These are phyloP conservation scores for Empidonax traillii DNA, from an alignment of 2,113 vertebrate species.

Conservation along the genomic window DNA sequence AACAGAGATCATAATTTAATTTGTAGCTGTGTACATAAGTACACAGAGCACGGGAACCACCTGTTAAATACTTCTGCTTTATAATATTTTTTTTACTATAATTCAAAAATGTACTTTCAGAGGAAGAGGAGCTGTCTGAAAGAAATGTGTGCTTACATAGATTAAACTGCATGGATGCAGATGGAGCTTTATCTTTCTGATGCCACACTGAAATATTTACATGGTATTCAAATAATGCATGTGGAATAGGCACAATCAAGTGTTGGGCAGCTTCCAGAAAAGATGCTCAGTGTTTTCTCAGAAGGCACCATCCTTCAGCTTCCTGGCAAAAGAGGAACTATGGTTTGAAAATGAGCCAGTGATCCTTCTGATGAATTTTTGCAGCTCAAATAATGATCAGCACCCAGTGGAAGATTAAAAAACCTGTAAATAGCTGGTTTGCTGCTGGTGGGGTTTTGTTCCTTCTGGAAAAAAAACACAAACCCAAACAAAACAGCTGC, in stretches of 20 bases:
- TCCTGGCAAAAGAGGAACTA: neutral
- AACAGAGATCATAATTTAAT: neutral
- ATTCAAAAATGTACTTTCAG: neutral
- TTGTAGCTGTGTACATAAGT: neutral
- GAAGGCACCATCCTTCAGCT: neutral
- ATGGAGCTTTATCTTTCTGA: neutral
- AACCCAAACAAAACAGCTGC: neutral
- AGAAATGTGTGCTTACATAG: neutral
- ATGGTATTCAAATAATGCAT: neutral
- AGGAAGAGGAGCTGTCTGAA: neutral
- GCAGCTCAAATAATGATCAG: neutral
- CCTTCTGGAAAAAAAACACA: neutral
- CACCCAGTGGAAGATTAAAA: neutral
- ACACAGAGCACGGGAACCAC: neutral
- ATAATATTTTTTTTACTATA: neutral
- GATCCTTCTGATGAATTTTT: neutral
- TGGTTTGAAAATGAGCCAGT: neutral
- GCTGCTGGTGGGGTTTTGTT: neutral
- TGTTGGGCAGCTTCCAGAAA: neutral
- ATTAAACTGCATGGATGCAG: neutral
- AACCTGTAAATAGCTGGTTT: neutral
- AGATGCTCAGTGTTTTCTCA: neutral
- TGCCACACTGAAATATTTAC: neutral
- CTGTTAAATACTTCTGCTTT: neutral
- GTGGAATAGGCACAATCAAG: neutral